Evolutionary conservation across 2,113 vertebrate genomes (phyloP), one percentile per base, ranked within the genome.

Genomic region (Pimephales promelas): DNA sequence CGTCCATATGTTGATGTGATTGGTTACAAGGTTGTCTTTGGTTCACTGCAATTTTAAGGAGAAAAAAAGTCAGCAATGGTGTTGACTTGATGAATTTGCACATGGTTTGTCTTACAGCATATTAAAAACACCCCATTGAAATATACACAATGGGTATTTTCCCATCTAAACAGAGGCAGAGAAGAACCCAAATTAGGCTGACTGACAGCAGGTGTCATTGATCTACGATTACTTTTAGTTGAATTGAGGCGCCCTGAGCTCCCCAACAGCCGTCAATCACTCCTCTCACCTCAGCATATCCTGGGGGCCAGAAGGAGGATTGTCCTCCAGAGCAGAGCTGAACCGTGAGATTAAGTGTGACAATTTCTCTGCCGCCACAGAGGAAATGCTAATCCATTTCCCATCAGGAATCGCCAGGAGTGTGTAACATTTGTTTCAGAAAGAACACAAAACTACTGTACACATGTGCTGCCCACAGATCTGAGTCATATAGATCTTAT

Each of bases 181-280:
- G 10, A n/a, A n/a, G n/a, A n/a, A 10, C 61, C 34, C 26, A 62
- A 82, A 73, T 74, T 16, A 84, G 16, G n/a, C 8, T 5, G 71
- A 83, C 36, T 49, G 59, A 83, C 68, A 85, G 57, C 10, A 70
- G 47, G 36, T 75, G 74, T 79, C 54, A 87, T 82, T 85, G 84
- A 85, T 85, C 57, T 83, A 34, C 14, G 57, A 85, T 87, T 87
- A 79, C 59, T 75, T 68, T 56, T 36, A 66, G 80, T 59, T 79
- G 62, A 54, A 79, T 73, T 76, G 54, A 31, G 54, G 28, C 75
- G 76, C 43, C 28, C 56, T 20, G 36, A 79, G 52, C 28, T 43
- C 22, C 43, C 26, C 26, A 57, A 61, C 64, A 64, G 52, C 77
- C 47, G 24, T 26, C 72, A 77, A 61, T 77, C 34, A 82, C 8